Evolutionary conservation across 2,113 vertebrate species (phyloP).

Genomic region (Microtus ochrogaster): DNA sequence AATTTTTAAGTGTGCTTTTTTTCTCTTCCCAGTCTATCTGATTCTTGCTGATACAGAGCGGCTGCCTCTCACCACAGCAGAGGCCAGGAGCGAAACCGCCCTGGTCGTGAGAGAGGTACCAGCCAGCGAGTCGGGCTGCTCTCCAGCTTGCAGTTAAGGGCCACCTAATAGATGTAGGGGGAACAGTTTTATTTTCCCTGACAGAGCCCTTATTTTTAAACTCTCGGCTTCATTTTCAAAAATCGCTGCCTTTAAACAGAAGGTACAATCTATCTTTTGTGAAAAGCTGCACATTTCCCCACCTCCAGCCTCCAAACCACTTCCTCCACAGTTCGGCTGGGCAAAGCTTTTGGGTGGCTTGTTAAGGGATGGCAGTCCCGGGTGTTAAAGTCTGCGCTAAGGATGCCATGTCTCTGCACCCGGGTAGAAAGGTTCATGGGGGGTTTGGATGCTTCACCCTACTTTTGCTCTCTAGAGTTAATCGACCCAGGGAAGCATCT

Average conservation of each 20-base stretch:
- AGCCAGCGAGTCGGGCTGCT: constrained; percentile 69
- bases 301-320: constrained; percentile 59
- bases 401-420: too few relatives aligned
- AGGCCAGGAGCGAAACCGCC: neutral
- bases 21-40: neutral
- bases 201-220: constrained; percentile 78
- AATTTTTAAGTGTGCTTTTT: constrained; percentile 61
- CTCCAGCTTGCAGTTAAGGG: constrained; percentile 77
- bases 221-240: constrained; percentile 74
- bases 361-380: neutral
- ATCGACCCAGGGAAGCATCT: neutral
- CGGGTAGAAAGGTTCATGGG: neutral
- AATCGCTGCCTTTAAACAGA: constrained; percentile 68
- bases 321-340: constrained; percentile 23
- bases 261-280: constrained; percentile 60
- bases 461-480: neutral
- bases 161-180: constrained; percentile 67
- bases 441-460: neutral
- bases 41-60: neutral
- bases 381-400: neutral
- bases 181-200: constrained; percentile 77
- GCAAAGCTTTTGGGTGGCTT: neutral
- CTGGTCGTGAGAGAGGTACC: constrained; percentile 63
- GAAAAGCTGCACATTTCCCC: constrained; percentile 47
- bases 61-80: neutral